Percentiles rank a stretch among this genome's conserved stretches.
These are phyloP conservation scores for Leptopilina boulardi DNA, from an alignment of 1,140 invertebrate genomes.

Conservation along the genomic window DNA sequence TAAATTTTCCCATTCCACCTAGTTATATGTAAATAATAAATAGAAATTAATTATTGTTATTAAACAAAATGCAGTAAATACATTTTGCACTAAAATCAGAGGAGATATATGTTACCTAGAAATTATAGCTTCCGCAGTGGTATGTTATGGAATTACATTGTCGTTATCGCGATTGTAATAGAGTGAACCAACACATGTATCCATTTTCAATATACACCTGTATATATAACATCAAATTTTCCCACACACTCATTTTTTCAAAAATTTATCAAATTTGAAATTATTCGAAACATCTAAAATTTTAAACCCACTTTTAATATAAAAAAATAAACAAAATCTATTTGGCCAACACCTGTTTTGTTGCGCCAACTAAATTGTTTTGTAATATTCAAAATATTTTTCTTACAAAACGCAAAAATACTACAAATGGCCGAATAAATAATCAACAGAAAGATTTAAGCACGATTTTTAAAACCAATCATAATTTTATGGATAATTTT, in stretches of 20 bases:
- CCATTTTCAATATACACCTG: not conserved
- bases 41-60: slow-evolving; percentile 3
- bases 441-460: no score
- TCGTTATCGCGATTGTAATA: slow-evolving; percentile 26
- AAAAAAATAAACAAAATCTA: no score
- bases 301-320: no score
- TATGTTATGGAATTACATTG: slow-evolving; percentile 25
- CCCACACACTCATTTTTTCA: not conserved
- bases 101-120: slow-evolving; percentile 23
- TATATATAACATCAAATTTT: not conserved
- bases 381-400: no score
- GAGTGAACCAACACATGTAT: not conserved
- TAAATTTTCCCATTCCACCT: not conserved
- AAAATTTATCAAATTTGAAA: no score
- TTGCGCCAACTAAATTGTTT: no score
- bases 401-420: no score
- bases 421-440: no score
- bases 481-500: no score
- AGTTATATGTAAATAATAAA: not conserved
- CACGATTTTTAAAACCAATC: no score
- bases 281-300: no score
- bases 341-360: no score
- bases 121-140: slow-evolving; percentile 5
- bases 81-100: slow-evolving; percentile 26
- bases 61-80: not conserved